These are phyloP conservation scores for Leucophenga montana DNA, from an alignment of 2,888 invertebrate genomes.

Conservation along the genomic window DNA sequence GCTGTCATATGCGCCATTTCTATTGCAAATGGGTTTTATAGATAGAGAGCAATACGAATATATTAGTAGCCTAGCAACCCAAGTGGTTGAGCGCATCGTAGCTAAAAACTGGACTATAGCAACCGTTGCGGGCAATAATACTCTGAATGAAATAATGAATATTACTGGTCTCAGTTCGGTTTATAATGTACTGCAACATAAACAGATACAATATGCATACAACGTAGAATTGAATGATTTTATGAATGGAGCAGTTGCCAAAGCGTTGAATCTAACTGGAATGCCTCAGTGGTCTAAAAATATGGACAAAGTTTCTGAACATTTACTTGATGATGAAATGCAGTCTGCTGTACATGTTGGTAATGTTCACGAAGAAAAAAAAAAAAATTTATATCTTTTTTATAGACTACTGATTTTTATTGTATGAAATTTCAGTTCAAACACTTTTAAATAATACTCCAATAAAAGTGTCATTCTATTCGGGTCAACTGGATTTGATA, in stretches of 20 bases:
- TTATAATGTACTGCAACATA: too few species aligned
- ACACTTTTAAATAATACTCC: constrained; percentile 80
- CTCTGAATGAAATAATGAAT: too few species aligned
- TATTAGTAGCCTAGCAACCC: too few species aligned
- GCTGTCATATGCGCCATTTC: not conserved
- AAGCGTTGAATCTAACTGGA: constrained; percentile 78
- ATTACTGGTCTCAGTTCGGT: too few species aligned
- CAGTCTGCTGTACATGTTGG: constrained; percentile 82
- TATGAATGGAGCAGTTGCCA: constrained; percentile 75
- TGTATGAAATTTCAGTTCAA: constrained; percentile 76
- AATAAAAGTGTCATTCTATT: constrained; percentile 81
- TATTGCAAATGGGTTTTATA: not conserved
- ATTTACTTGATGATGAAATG: constrained; percentile 82
- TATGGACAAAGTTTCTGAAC: constrained; percentile 77
- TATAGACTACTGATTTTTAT: constrained; percentile 60
- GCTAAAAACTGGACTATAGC: too few species aligned
- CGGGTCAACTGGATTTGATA: constrained; percentile 88
- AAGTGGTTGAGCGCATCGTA: too few species aligned
- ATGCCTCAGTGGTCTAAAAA: constrained; percentile 80
- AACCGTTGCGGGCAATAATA: too few species aligned
- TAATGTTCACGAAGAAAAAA: constrained; percentile 65
- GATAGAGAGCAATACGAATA: not conserved
- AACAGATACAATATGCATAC: too few species aligned
- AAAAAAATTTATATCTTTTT: not conserved
- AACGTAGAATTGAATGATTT: not conserved